Percentiles rank a stretch among this genome's conserved stretches.
Evolutionary conservation across 2,888 invertebrate genomes (phyloP).

Genomic region (Heteropelma amictum): DNA sequence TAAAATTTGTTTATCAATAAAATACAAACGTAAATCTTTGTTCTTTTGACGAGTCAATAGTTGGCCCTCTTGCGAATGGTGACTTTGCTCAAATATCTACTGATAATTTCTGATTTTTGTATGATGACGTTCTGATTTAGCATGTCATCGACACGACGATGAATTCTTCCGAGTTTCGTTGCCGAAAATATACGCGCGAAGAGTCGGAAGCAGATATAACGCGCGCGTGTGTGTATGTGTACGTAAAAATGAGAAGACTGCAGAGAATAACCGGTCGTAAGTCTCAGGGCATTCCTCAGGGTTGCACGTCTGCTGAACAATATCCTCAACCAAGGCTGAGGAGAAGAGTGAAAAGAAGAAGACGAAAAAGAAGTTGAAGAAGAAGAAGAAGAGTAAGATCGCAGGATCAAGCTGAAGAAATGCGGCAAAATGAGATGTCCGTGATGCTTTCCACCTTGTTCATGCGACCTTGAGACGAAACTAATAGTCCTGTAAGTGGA

Average conservation of each 20-base stretch:
- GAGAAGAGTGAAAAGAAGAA: conserved; percentile 1
- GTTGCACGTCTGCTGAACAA: conserved; percentile 29
- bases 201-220: neutral
- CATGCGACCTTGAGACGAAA: conserved; percentile 46
- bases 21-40: no score
- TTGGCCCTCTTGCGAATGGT: no score
- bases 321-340: conserved; percentile 43
- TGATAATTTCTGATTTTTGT: no score
- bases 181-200: neutral
- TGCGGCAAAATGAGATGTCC: conserved; percentile 31
- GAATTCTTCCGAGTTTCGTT: neutral
- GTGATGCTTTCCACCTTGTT: conserved; percentile 40
- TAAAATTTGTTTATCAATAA: no score
- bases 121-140: no score
- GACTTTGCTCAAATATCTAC: no score
- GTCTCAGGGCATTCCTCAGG: conserved; percentile 47
- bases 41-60: no score
- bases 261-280: conserved; percentile 42
- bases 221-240: neutral
- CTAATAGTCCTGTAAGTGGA: conserved; percentile 9
- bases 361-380: conserved; percentile 11
- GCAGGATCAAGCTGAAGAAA: conserved; percentile 36
- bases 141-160: neutral
- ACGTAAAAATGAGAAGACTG: conserved; percentile 29
- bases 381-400: conserved; percentile 19